Evolutionary conservation across 2,113 vertebrate genomes (phyloP), one percentile per base, ranked within the genome.

Genomic region (Coptodon bakossiorum): DNA sequence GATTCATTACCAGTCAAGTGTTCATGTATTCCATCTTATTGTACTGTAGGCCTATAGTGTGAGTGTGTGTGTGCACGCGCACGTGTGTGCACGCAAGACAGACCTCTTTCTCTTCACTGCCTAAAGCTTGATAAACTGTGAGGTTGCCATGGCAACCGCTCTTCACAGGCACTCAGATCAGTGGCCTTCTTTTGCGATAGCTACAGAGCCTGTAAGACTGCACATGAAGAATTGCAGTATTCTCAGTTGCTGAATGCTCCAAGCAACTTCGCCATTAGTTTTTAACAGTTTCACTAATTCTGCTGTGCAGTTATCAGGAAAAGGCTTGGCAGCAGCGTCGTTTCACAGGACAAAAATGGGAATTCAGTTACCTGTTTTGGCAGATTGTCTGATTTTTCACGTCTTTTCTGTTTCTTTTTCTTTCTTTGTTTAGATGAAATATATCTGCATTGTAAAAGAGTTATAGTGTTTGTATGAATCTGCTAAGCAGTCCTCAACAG

Each of bases 81-180:
- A 8, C 34, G 29, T 73, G 9, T 45, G 38, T 2, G 86, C 24
- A 53, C 10, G 85, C 31, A 14, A 82, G 86, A 91, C 50, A 36
- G 80, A 92, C 87, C 92, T 71, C 81, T 73, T 79, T 84, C 92
- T 76, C 90, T 92, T 85, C 68, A 83, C 82, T 78, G 86, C 90
- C 92, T 40, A 31, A 95, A 92, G 93, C 94, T 93, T 95, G 96
- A 96, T 95, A 96, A 96, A 96, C 95, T 91, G 93, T 93, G 92
- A 13, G 88, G 96, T 96, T 95, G 89, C 95, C 92, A 94, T 94
- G 94, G 93, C 71, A 89, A 96, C 94, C 31, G 6, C 89, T 88
- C 91, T 93, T 95, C 90, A 86, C 85, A 88, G 92, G 89, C 92
- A 38, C 78, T 88, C 84, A 91, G 92, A 95, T 95, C 95, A 94